Conservation (phyloP, 2,888 invertebrate genomes). For the Linnaemya vulpina region DNA sequence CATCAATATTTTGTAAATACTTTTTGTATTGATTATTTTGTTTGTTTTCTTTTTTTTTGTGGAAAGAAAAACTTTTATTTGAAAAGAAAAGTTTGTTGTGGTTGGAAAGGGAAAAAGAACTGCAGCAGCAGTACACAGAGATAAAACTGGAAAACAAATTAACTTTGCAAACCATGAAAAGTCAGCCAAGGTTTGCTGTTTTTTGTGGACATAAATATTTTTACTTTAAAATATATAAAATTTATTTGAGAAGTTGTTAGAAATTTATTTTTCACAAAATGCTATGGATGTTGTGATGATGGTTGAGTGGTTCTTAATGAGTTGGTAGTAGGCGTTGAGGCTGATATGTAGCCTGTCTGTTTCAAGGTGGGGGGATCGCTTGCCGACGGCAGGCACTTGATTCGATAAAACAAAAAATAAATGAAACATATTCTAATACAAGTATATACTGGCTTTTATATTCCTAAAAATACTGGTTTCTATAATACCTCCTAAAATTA, state of each 20-base stretch:
- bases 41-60: neutral
- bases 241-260: neutral
- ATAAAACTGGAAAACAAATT: slow-evolving; percentile 41
- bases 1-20: slow-evolving; percentile 58
- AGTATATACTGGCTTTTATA: neutral
- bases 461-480: neutral
- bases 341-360: no score
- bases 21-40: slow-evolving; percentile 9
- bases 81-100: slow-evolving; percentile 25
- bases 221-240: neutral
- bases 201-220: neutral
- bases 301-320: no score
- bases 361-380: no score
- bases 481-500: neutral
- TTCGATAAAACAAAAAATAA: no score
- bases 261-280: neutral
- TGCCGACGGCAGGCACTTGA: no score
- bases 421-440: no score
- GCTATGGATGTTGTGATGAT: no score
- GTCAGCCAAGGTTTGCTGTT: slow-evolving; percentile 30
- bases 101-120: neutral
- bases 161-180: slow-evolving; percentile 60
- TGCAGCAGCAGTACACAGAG: neutral
- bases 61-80: slow-evolving; percentile 17
- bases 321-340: no score